A percentile compares a stretch with the other conserved stretches of the same genome.
phyloP scores from a whole-genome alignment of 1,140 invertebrate species.

The Acromyrmex heyeri region DNA sequence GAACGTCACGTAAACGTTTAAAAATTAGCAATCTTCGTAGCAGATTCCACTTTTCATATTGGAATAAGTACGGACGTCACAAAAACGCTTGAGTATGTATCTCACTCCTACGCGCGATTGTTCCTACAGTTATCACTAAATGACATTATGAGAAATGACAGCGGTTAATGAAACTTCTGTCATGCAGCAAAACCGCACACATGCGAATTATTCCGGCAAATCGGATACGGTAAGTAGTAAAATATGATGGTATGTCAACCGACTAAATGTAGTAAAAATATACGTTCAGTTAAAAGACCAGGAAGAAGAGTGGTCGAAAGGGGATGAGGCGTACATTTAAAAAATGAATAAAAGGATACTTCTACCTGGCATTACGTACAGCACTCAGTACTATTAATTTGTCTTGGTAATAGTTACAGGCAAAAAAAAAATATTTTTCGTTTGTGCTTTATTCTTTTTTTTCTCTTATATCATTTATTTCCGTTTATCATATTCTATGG shows the following conservation, averaged over 20 bases:
- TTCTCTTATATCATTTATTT: neutral
- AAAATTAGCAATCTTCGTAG: neutral
- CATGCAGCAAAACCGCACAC: conserved; percentile 21
- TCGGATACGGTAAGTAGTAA: conserved; percentile 25
- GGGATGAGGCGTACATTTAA: conserved; percentile 2
- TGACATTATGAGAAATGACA: conserved; percentile 50
- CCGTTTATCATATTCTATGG: conserved; percentile 51
- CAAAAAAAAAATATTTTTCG: conserved; percentile 65
- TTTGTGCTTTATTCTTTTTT: conserved; percentile 53
- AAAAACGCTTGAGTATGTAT: conserved; percentile 13
- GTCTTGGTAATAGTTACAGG: conserved; percentile 27
- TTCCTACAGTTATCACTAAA: conserved; percentile 23
- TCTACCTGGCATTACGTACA: conserved; percentile 26
- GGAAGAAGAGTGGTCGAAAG: neutral
- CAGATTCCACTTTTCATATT: conserved; percentile 34
- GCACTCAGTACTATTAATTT: conserved; percentile 45
- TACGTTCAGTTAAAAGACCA: conserved; percentile 40
- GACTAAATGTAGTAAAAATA: conserved; percentile 60
- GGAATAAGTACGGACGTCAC: conserved; percentile 9
- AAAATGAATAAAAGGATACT: conserved; percentile 38
- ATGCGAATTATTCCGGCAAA: conserved; percentile 37
- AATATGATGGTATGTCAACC: conserved; percentile 37
- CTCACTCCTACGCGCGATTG: conserved; percentile 2
- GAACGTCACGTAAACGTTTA: neutral
- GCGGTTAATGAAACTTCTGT: conserved; percentile 58